Evolutionary conservation across 2,113 vertebrate genomes (phyloP).

Genomic region (Crotalus viridis): DNA sequence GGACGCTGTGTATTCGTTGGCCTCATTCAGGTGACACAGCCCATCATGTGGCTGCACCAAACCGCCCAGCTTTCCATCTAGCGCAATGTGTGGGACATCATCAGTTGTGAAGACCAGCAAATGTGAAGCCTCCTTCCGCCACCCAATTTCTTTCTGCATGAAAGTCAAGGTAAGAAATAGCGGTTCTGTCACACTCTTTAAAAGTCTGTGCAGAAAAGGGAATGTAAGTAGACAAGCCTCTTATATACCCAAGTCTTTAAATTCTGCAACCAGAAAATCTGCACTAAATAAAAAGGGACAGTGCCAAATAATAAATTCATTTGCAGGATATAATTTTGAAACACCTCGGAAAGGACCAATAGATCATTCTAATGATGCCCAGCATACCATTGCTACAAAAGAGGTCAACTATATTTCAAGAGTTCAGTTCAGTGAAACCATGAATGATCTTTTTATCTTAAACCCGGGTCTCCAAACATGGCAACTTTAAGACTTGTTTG

Average conservation of each 20-base stretch:
- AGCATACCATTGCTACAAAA: neutral
- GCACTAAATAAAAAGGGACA: neutral
- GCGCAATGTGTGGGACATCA: conserved; percentile 91
- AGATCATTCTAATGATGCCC: neutral
- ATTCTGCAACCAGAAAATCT: neutral
- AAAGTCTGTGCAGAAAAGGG: neutral
- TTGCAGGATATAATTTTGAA: neutral
- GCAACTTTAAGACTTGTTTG: neutral
- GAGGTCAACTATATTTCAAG: neutral
- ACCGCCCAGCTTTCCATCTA: conserved; percentile 92
- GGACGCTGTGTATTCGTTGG: conserved; percentile 88
- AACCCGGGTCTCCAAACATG: neutral
- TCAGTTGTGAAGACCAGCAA: conserved; percentile 93
- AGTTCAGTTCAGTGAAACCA: neutral
- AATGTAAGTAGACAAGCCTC: neutral
- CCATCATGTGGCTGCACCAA: conserved; percentile 94
- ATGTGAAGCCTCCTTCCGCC: conserved; percentile 94
- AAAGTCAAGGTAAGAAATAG: neutral
- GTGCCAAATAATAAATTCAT: neutral
- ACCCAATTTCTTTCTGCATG: conserved; percentile 87
- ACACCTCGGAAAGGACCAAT: neutral
- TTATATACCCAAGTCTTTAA: neutral
- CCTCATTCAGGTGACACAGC: conserved; percentile 85
- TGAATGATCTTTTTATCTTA: neutral
- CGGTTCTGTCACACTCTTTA: neutral